Evolutionary conservation across 2,113 vertebrate species (phyloP).

Genomic region (Pluvialis apricaria): DNA sequence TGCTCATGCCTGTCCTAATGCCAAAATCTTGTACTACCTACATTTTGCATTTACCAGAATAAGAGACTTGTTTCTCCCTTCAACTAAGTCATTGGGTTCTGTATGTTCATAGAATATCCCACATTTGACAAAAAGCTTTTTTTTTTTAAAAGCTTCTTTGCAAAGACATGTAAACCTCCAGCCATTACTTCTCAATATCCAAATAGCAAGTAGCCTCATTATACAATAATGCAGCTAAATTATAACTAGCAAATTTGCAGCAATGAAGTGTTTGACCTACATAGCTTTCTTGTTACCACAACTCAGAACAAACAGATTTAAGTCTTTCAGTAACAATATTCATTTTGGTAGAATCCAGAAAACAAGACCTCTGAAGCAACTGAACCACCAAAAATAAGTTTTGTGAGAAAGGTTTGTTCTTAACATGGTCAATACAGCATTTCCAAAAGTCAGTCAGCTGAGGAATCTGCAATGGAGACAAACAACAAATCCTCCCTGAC

Average conservation of each 20-base stretch:
- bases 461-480: background rate
- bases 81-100: background rate
- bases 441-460: background rate
- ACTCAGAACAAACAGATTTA: background rate
- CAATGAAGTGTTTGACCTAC: slow-evolving; percentile 32
- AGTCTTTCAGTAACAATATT: background rate
- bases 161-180: background rate
- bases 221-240: background rate
- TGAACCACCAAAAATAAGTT: background rate
- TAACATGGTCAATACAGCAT: background rate
- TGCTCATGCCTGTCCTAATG: background rate
- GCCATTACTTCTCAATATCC: background rate
- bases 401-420: background rate
- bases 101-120: background rate
- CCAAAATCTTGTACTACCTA: background rate
- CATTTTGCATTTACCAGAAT: background rate
- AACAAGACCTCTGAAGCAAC: background rate
- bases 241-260: background rate
- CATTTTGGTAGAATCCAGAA: background rate
- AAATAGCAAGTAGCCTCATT: background rate
- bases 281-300: background rate
- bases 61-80: background rate
- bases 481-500: slow-evolving; percentile 6
- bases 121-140: background rate
- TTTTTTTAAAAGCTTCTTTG: background rate